Evolutionary conservation across 2,797 vertebrate species (phyloP), one percentile per base, ranked within the genome.

Genomic region (Lates japonicus): DNA sequence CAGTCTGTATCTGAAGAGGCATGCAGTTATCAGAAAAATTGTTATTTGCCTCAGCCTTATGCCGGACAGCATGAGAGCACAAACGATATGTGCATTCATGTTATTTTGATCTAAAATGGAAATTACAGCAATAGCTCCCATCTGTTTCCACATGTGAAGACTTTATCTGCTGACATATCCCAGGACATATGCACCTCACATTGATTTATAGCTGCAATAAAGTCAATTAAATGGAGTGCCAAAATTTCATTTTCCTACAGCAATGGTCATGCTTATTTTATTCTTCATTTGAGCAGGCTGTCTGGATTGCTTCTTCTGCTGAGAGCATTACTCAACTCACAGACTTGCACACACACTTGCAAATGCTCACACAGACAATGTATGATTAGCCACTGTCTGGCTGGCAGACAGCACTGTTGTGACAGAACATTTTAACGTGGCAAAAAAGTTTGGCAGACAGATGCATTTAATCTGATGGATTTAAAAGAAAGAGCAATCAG

Each of bases 61-160:
- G 92, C 87, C 76, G 91, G 92, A 94, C 88, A 70, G 75, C 75
- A 92, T 85, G 91, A 13, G 65, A 83, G 87, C 84, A 81, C 87
- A 91, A 91, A 91, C 25, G 25, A 29, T 92, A 88, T 91, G 88
- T 88, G 88, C 80, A 75, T 90, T 93, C 87, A 88, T 94, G 90
- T 90, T 90, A 75, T 93, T 93, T 94, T 95, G 92, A 95, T 96
- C 95, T 94, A 93, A 96, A 96, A 87, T 61, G 75, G 90, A 93
- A 96, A 96, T 96, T 95, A 94, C 81, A 94, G 94, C 96, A 91
- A 95, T 90, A 94, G 87, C 89, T 94, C 89, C 93, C 94, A 96
- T 95, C 93, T 97, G 94, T 94, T 96, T 95, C 91, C 72, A 83
- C 89, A 85, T 90, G 88, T 96, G 96, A 94, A 91, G 67, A 90